A percentile compares a stretch with the other conserved stretches of the same genome.
Evolutionary conservation across 2,113 vertebrate species (phyloP).

Genomic region (Solenodon paradoxus): DNA sequence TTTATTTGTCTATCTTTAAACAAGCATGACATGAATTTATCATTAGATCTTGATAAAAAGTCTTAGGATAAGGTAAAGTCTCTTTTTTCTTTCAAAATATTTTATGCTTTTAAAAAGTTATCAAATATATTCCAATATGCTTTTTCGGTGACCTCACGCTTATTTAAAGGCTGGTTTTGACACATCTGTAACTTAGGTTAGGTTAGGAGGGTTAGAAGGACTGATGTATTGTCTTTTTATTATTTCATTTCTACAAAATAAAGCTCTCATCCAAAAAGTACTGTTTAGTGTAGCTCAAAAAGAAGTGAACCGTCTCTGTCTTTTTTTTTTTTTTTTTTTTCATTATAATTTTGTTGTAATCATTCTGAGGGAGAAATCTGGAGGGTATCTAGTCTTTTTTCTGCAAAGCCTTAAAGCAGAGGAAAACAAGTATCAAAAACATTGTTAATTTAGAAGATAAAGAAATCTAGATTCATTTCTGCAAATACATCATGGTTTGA

Average conservation of each 20-base stretch:
- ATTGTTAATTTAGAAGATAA: conserved; percentile 9
- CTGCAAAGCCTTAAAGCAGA: neutral
- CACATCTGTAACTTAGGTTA: neutral
- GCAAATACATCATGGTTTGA: neutral
- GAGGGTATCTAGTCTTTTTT: neutral
- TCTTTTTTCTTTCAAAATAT: neutral
- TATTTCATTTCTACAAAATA: conserved; percentile 27
- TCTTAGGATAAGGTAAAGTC: neutral
- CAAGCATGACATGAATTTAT: neutral
- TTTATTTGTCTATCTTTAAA: neutral
- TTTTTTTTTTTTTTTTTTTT: conserved; percentile 5
- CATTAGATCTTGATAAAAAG: neutral
- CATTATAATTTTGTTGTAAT: conserved; percentile 18
- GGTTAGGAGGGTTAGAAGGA: neutral
- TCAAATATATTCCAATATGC: neutral
- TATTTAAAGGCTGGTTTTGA: neutral
- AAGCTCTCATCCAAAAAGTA: neutral
- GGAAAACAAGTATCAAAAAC: neutral
- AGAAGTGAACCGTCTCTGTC: neutral
- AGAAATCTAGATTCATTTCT: neutral
- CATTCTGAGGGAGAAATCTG: neutral
- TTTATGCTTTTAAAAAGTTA: neutral
- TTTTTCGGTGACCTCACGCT: neutral
- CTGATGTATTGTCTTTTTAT: neutral
- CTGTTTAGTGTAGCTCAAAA: neutral